Base-by-base conservation (phyloP, 2,888 invertebrate species). In the Papilio gigon region DNA sequence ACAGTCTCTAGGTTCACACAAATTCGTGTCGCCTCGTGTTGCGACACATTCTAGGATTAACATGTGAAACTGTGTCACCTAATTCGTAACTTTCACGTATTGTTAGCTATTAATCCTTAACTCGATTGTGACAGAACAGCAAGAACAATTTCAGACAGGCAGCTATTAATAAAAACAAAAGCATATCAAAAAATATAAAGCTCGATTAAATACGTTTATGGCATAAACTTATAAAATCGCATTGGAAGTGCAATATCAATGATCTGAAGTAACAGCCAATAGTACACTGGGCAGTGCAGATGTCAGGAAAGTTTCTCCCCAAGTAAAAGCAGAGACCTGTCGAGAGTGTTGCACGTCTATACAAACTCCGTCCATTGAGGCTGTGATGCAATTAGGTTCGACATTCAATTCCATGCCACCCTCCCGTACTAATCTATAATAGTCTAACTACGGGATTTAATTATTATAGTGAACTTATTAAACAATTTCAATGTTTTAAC, bases 51-150 rank as follows among this genome's bases (percentile, higher is more conserved):
- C 37, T 37, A 27, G 64, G 33, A 40, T 33, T 66, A 66, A 66
- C 59, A 59, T 59, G 35, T 47, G 59, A 47, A 66, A 59, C n/a
- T 44, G 42, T 59, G 59, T 66, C 59, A 59, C 47, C 59, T 59
- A 66, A 59, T 62, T 62, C 30, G 30, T 63, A 25, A 30, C 53
- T 30, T 56, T 56, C 17, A n/a, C n/a, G 6, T 56, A 56, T 56
- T n/a, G 8, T 56, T 12, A 30, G 17, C 30, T 17, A 17, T 56
- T 56, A 17, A 30, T 17, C n/a, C 30, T 17, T 17, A 56, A 9
- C 17, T 30, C 4, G 14, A n/a, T 56, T 9, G 30, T 17, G 30
- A 30, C 14, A 6, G 30, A 3, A 30, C 6, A 53, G n/a, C 11
- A 9, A n/a, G 3, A n/a, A 30, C n/a, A 30, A 25, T 27, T 0